A percentile compares a stretch with the other conserved stretches of the same genome.
Conservation (phyloP, 2,888 invertebrate species). For the Petrophora chlorosata region DNA sequence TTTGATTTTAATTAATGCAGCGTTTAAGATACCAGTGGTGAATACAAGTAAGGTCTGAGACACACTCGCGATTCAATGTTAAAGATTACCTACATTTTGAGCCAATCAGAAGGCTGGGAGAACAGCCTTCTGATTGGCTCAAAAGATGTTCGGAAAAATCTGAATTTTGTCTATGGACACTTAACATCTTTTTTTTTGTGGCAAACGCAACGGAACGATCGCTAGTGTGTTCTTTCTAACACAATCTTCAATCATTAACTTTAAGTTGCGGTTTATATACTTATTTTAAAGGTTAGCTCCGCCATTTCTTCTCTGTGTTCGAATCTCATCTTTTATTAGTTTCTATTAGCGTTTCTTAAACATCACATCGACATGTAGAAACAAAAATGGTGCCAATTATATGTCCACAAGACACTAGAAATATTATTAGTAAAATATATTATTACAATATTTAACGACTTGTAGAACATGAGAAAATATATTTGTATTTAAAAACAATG, state of each 20-base stretch:
- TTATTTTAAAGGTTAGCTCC: constrained; percentile 67
- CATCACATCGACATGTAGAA: constrained; percentile 29
- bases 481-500: constrained; percentile 43
- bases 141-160: too few species aligned
- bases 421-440: constrained; percentile 29
- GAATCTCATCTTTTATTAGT: constrained; percentile 72
- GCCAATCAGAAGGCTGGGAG: too few species aligned
- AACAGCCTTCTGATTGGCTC: too few species aligned
- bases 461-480: constrained; percentile 40
- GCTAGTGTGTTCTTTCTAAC: constrained; percentile 1
- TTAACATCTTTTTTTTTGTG: too few species aligned
- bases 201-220: too few species aligned
- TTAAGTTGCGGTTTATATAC: constrained; percentile 80
- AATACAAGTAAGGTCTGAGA: constrained; percentile 15
- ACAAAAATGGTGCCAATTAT: constrained; percentile 37
- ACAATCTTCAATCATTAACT: constrained; percentile 19
- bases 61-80: constrained; percentile 5
- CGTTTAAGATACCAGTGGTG: constrained; percentile 54
- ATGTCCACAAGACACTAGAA: constrained; percentile 29
- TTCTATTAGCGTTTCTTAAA: constrained; percentile 70
- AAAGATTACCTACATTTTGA: background rate
- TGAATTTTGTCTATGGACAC: too few species aligned
- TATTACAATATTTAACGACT: constrained; percentile 36
- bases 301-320: constrained; percentile 64
- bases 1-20: constrained; percentile 43